phyloP scores from a whole-genome alignment of 2,888 invertebrate species.

The Diaphora mendica region DNA sequence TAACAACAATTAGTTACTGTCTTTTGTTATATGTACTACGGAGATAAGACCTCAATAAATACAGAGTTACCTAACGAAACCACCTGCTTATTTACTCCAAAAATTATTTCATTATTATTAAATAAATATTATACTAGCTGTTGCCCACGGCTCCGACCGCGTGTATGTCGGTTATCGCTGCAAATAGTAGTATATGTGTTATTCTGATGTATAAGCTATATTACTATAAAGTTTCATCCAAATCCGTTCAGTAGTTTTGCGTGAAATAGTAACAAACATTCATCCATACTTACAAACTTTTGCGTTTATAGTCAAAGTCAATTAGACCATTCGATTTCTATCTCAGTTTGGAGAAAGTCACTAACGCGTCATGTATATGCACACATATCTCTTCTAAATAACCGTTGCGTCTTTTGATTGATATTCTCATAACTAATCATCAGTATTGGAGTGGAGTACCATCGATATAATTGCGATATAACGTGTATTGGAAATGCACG shows the following conservation, averaged over 20 bases:
- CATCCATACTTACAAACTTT: no score
- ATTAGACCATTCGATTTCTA: constrained; percentile 50
- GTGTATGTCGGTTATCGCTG: no score
- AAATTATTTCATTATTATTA: neutral
- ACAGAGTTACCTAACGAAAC: neutral
- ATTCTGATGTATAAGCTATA: no score
- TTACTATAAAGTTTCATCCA: no score
- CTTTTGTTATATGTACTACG: neutral
- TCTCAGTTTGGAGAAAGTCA: constrained; percentile 55
- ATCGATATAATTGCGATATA: no score
- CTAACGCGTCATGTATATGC: constrained; percentile 57
- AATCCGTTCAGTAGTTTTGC: no score
- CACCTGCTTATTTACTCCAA: neutral
- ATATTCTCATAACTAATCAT: constrained; percentile 53
- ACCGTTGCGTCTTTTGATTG: constrained; percentile 55
- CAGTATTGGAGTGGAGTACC: constrained; percentile 11
- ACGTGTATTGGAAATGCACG: no score
- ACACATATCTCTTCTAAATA: constrained; percentile 65
- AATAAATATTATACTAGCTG: no score
- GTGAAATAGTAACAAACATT: no score
- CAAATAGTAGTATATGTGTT: no score
- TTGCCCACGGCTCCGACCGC: no score
- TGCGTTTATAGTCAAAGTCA: no score
- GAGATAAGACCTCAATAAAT: neutral
- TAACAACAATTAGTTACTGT: neutral